Conservation (phyloP, 2,888 invertebrate species). For the Troglohyphantes excavatus region DNA sequence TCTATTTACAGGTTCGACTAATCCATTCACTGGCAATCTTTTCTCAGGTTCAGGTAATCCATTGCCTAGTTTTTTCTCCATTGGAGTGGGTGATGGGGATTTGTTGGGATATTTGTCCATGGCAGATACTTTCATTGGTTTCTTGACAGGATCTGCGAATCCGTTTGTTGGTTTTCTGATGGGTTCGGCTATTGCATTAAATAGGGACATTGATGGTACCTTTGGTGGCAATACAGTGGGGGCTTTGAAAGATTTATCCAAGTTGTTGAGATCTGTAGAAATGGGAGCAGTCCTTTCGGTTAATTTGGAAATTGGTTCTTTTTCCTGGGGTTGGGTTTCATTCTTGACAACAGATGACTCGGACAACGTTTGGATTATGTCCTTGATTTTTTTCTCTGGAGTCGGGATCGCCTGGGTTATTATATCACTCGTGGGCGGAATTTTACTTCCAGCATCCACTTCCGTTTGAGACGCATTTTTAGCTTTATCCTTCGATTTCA, state of each 20-base stretch:
- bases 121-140: not conserved
- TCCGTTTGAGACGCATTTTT: not conserved
- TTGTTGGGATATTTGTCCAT: not conserved
- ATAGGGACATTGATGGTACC: not conserved
- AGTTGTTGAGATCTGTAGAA: slow-evolving; percentile 8
- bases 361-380: not conserved
- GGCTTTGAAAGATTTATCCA: not conserved
- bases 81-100: not conserved
- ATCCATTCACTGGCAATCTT: not conserved
- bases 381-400: not conserved
- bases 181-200: not conserved
- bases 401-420: not conserved
- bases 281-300: not conserved
- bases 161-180: not conserved
- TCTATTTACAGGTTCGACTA: not conserved
- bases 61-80: not conserved
- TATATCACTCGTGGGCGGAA: not conserved
- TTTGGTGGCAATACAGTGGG: not conserved
- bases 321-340: not conserved
- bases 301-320: not conserved
- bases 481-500: slow-evolving; percentile 6
- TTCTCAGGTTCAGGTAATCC: not conserved
- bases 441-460: not conserved
- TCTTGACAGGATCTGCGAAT: not conserved
- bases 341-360: not conserved